Evolutionary conservation across 2,888 invertebrate species (phyloP).

Genomic region (Hecatera dysodea): DNA sequence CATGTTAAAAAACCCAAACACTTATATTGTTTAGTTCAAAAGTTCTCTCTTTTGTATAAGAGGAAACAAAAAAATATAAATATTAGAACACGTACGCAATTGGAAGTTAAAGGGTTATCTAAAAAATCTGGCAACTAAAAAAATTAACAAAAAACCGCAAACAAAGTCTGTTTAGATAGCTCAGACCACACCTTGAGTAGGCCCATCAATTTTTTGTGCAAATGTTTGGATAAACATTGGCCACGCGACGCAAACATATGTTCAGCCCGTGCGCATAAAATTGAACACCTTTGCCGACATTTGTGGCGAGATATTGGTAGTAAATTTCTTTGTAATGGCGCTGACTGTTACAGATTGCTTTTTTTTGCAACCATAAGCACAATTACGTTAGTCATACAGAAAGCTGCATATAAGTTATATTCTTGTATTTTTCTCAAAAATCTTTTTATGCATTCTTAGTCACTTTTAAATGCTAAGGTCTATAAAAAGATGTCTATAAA

Average conservation of each 20-base stretch:
- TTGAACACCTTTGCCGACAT: constrained; percentile 85
- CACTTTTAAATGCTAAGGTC: too few relatives aligned
- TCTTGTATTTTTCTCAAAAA: too few relatives aligned
- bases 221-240: constrained; percentile 75
- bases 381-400: constrained; percentile 17
- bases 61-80: constrained; percentile 37
- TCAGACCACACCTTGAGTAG: constrained; percentile 76
- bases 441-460: too few relatives aligned
- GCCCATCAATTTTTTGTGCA: constrained; percentile 74
- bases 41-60: too few relatives aligned
- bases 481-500: too few relatives aligned
- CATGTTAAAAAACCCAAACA: too few relatives aligned
- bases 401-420: too few relatives aligned
- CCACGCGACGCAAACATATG: constrained; percentile 77
- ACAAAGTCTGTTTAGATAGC: constrained; percentile 68
- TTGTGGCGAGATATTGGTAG: constrained; percentile 76
- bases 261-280: constrained; percentile 79
- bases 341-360: constrained; percentile 58
- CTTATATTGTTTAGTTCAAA: too few relatives aligned
- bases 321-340: constrained; percentile 65
- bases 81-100: constrained; percentile 38
- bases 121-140: constrained; percentile 36
- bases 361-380: constrained; percentile 41
- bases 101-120: constrained; percentile 44
- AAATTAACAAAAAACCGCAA: constrained; percentile 55